Conservation (phyloP, 2,113 vertebrate species). For the Danionella cerebrum region DNA sequence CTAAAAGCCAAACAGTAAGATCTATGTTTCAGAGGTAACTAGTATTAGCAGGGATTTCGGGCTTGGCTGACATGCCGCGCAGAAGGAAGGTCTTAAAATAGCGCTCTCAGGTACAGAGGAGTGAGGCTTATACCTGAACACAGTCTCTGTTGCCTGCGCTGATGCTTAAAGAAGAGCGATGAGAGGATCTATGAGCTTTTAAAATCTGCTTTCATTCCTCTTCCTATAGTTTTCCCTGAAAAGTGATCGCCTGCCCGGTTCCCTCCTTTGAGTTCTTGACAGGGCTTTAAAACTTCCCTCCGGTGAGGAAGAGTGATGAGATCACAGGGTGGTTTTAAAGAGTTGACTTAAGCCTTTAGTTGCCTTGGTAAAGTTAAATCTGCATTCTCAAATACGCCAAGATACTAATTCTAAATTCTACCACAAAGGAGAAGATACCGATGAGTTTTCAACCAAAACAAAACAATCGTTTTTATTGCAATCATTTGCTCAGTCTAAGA, state of each 20-base stretch:
- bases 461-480: too few species aligned
- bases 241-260: conserved; percentile 54
- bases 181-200: conserved; percentile 62
- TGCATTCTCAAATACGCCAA: too few species aligned
- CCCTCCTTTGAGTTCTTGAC: conserved; percentile 60
- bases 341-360: conserved; percentile 55
- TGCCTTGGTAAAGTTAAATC: conserved; percentile 65
- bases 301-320: conserved; percentile 47
- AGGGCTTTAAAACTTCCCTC: conserved; percentile 50
- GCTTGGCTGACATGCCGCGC: conserved; percentile 65
- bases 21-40: conserved; percentile 69
- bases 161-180: conserved; percentile 54
- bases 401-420: too few species aligned
- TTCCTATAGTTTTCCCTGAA: conserved; percentile 45
- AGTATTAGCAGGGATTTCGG: conserved; percentile 74
- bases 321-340: conserved; percentile 41
- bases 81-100: conserved; percentile 70
- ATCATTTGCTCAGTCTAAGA: too few species aligned
- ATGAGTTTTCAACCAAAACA: too few species aligned
- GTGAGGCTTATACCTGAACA: conserved; percentile 66
- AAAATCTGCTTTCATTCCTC: conserved; percentile 52
- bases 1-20: conserved; percentile 65
- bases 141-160: conserved; percentile 52
- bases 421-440: too few species aligned
- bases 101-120: conserved; percentile 53